Evolutionary conservation across 2,797 vertebrate species (phyloP).

Genomic region (Sebastes taczanowskii): DNA sequence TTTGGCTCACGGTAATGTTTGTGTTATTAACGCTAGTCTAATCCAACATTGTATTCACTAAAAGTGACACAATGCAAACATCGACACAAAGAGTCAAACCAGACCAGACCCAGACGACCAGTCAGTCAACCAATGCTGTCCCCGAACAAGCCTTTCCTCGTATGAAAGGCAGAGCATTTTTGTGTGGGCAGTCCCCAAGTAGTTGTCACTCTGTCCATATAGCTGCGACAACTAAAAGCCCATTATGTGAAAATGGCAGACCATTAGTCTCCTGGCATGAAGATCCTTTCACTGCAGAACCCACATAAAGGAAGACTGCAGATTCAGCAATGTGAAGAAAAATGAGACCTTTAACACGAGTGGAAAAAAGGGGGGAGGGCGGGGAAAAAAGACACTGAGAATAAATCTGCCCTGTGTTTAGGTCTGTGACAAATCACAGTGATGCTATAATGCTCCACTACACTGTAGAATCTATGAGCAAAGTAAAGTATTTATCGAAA

Average conservation of each 20-base stretch:
- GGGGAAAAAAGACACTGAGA: background rate
- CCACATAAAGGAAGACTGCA: conserved; percentile 60
- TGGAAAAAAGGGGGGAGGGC: background rate
- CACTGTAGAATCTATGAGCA: background rate
- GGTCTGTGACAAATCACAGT: conserved; percentile 41
- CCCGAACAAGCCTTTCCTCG: background rate
- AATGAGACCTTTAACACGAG: conserved; percentile 48
- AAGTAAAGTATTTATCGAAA: background rate
- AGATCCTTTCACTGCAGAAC: conserved; percentile 49
- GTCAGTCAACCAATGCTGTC: background rate
- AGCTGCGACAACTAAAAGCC: conserved; percentile 62
- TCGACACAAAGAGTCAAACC: background rate
- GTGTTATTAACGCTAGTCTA: background rate
- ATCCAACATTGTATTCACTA: background rate
- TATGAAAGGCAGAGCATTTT: conserved; percentile 54
- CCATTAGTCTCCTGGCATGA: conserved; percentile 63
- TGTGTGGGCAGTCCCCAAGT: conserved; percentile 69
- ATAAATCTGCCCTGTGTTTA: conserved; percentile 48
- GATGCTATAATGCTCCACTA: conserved; percentile 35
- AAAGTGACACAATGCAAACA: background rate
- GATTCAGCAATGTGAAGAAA: conserved; percentile 53
- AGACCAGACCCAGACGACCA: background rate
- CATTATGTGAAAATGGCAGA: conserved; percentile 72
- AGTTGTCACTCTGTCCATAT: conserved; percentile 52
- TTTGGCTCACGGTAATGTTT: background rate